A percentile compares a stretch with the other conserved stretches of the same genome.
Evolutionary conservation across 2,113 vertebrate genomes (phyloP).

Genomic region (Suncus etruscus): DNA sequence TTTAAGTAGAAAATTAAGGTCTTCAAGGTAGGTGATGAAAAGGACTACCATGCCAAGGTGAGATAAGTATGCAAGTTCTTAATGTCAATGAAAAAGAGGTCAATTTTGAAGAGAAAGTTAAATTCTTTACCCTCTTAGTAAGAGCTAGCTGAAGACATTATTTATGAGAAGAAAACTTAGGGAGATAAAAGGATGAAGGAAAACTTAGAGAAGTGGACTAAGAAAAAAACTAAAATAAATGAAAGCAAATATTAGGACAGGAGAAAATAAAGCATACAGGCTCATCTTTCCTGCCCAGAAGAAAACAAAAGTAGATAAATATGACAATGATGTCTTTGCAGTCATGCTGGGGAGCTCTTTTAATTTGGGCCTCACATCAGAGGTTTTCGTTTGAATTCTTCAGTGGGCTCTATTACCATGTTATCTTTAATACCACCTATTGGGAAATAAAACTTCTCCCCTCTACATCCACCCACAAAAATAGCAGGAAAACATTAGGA

Average conservation of each 20-base stretch:
- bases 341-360: slow-evolving; percentile 15
- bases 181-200: background rate
- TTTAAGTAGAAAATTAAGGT: slow-evolving; percentile 4
- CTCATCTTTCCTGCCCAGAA: background rate
- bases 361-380: slow-evolving; percentile 14
- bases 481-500: slow-evolving; percentile 55
- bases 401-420: slow-evolving; percentile 33
- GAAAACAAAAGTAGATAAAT: background rate
- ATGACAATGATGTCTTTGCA: background rate
- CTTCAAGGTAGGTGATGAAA: background rate
- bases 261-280: accelerated
- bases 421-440: slow-evolving; percentile 9
- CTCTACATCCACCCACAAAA: background rate
- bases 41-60: background rate
- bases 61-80: background rate
- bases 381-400: slow-evolving; percentile 55
- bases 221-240: slow-evolving; percentile 43
- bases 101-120: background rate
- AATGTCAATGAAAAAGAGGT: background rate
- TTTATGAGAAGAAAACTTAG: background rate
- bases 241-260: slow-evolving; percentile 7
- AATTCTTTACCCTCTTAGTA: background rate
- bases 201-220: background rate
- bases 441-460: slow-evolving; percentile 61
- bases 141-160: background rate